Percentiles rank a stretch among this genome's conserved stretches.
Evolutionary conservation across 2,888 invertebrate genomes (phyloP).

Genomic region (Aspidapion aeneum): DNA sequence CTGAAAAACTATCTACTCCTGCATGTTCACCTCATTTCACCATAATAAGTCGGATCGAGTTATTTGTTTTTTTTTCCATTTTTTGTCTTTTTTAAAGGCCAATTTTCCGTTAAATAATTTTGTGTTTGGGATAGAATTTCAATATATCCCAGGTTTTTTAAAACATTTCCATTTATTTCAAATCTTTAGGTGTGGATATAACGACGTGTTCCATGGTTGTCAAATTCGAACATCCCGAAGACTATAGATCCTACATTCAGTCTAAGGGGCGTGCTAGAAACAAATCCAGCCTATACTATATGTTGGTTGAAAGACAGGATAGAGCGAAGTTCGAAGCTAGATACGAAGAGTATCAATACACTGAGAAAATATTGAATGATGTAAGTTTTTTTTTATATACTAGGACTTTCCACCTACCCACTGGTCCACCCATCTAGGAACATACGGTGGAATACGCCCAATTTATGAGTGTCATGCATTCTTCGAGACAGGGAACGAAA

Average conservation of each 20-base stretch:
- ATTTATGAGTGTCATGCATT: constrained; percentile 1
- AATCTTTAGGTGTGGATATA: constrained; percentile 61
- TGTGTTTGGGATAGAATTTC: too few relatives aligned
- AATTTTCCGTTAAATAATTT: too few relatives aligned
- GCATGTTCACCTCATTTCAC: too few relatives aligned
- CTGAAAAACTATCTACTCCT: too few relatives aligned
- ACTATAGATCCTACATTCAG: constrained; percentile 82
- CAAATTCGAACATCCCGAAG: constrained; percentile 65
- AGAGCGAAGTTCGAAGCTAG: constrained; percentile 34
- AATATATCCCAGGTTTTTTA: too few relatives aligned
- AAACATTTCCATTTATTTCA: too few relatives aligned
- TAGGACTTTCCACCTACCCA: neutral
- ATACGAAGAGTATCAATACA: constrained; percentile 45
- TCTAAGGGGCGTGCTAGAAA: constrained; percentile 87
- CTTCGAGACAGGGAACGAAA: too few relatives aligned
- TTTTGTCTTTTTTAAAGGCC: too few relatives aligned
- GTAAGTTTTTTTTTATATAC: constrained; percentile 35
- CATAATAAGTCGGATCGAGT: too few relatives aligned
- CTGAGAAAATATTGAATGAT: constrained; percentile 55
- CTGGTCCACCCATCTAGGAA: too few relatives aligned
- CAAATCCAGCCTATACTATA: constrained; percentile 56
- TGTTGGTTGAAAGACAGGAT: constrained; percentile 51
- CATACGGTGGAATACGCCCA: neutral
- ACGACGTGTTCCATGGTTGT: constrained; percentile 78
- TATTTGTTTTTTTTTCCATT: too few relatives aligned